These are phyloP conservation scores for Synanthedon myopaeformis DNA, from an alignment of 2,888 invertebrate genomes.

Conservation along the genomic window DNA sequence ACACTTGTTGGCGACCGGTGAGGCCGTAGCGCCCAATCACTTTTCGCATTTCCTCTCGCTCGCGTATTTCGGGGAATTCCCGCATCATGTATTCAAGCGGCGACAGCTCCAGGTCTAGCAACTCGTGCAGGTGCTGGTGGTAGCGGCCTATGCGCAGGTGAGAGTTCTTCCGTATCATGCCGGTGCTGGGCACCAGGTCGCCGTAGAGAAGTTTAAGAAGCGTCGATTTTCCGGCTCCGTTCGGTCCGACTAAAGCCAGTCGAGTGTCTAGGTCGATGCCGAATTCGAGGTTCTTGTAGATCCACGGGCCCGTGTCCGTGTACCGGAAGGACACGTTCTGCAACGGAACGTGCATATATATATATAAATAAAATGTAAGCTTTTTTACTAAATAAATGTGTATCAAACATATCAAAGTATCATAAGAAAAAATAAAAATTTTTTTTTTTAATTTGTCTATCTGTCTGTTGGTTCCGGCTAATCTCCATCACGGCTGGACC, in stretches of 20 bases:
- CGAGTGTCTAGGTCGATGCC: conserved; percentile 98
- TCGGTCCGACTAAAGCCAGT: conserved; percentile 95
- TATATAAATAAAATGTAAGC: too few relatives aligned
- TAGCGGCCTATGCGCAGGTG: conserved; percentile 97
- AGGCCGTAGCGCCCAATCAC: conserved; percentile 98
- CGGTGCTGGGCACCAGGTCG: conserved; percentile 93
- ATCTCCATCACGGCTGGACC: too few relatives aligned
- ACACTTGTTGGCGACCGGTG: conserved; percentile 95
- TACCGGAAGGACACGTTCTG: conserved; percentile 97
- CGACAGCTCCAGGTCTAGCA: conserved; percentile 92
- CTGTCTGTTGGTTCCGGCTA: too few relatives aligned
- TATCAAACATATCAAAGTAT: too few relatives aligned
- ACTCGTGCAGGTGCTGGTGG: conserved; percentile 98
- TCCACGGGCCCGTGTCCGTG: conserved; percentile 85
- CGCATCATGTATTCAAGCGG: conserved; percentile 99
- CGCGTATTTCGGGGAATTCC: conserved; percentile 95
- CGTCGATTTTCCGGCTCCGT: conserved; percentile 99
- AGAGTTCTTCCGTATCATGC: conserved; percentile 98
- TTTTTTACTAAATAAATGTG: too few relatives aligned
- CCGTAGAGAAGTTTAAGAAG: conserved; percentile 94
- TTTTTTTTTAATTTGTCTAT: too few relatives aligned
- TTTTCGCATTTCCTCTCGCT: conserved; percentile 98
- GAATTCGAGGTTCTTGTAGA: conserved; percentile 97
- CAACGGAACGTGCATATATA: too few relatives aligned
- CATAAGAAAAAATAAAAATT: too few relatives aligned